Evolutionary conservation across 2,888 invertebrate species (phyloP), one percentile per base, ranked within the genome.

Genomic region (Eilema griseolum): DNA sequence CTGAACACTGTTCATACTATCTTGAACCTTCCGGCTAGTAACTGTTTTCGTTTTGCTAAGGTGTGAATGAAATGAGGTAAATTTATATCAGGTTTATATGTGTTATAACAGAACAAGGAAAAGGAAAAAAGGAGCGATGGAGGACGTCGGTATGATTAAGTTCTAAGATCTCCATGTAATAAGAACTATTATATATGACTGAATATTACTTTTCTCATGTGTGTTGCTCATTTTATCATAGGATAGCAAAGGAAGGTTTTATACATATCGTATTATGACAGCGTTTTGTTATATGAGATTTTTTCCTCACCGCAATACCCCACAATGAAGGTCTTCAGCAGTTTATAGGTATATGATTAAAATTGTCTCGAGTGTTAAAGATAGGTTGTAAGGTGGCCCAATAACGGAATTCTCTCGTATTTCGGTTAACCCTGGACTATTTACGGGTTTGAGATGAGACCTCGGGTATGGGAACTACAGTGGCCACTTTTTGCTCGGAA

Each of bases 61-160:
- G 59, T 59, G 59, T 59, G 24, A 26, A 26, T 26, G 24, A 59
- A 59, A 59, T 59, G 26, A 26, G 52, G 52, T 52, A 52, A 52
- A 52, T 52, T 52, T 52, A 52, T 52, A n/a, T 52, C 52, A 52
- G 52, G 52, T 52, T 52, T 52, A 52, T 52, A 52, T n/a, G 52
- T 52, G 52, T n/a, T 52, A 52, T 52, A 52, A 52, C 10, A 52
- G 52, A 52, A 52, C 52, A 52, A n/a, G 52, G 52, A 52, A 52
- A 52, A 52, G 52, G n/a, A 52, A 52, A 52, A n/a, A 8, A n/a
- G 2, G n/a, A 20, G 52, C 46, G 8, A 8, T 52, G 52, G 20
- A 52, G 52, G 52, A 52, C n/a, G 52, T 4, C 52, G n/a, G 52
- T n/a, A n/a, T 52, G 52, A 52, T 52, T 52, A 52, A 52, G 52